Evolutionary conservation across 64 coral and sea anemone species (phyloP), one percentile per base, ranked within the genome.

Genomic region (Exaiptasia diaphana): DNA sequence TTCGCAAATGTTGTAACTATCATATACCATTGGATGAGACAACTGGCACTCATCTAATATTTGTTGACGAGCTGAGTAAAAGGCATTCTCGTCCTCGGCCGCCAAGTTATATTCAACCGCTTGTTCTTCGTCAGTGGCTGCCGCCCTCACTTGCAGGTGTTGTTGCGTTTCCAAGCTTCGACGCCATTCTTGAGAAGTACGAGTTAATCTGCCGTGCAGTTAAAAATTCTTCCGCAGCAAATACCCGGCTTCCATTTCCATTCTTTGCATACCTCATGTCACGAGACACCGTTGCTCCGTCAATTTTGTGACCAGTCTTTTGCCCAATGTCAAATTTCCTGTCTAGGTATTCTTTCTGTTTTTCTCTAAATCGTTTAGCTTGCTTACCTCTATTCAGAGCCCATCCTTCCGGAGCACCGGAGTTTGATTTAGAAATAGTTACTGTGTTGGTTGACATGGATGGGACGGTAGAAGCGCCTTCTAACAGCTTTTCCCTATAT

Each of bases 161-260:
- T n/a, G 21, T 4, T 4, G 7, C 32, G 5, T 69, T 69, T 31
- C 21, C 22, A 8, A 36, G 65, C 36, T 83, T 83, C 0, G 80
- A 28, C 1, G 63, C 79, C 60, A 48, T 82, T 12, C 79, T 42
- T 14, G 79, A 82, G 18, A 82, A 82, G 42, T 52, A 82, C 12
- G 64, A 82, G 3, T 50, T 21, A 6, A 56, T 54, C 21, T 83
- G 64, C 3, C 44, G 26, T 3, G 60, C 14, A 11, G 41, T 54
- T 15, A 83, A 23, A 20, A 71, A 83, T 36, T 71, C 80, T 35
- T 25, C 11, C 1, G 41, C 38, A 3, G 30, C 38, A 50, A 83
- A 83, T 13, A 35, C 12, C 2, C 64, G 46, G 4, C 26, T 50
- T 12, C 80, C 64, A 39, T 68, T 21, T 23, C 38, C 28, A 25